Evolutionary conservation across 2,888 invertebrate species (phyloP).

Genomic region (Coremacera marginata): DNA sequence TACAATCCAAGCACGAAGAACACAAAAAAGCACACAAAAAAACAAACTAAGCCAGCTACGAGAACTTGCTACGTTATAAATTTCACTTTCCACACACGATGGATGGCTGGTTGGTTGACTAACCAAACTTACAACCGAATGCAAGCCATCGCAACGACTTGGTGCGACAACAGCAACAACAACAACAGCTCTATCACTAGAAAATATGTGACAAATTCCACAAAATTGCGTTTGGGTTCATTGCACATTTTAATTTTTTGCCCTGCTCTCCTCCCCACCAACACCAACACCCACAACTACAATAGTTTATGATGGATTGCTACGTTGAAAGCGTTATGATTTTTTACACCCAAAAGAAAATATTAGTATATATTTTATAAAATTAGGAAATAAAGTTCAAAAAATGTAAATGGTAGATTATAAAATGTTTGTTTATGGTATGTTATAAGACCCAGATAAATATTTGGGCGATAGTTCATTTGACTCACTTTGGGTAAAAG

Average conservation of each 20-base stretch:
- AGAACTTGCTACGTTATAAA: conserved; percentile 1
- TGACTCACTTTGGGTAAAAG: too few species aligned
- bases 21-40: not conserved
- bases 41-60: not conserved
- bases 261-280: not conserved
- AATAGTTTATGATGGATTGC: conserved; percentile 1
- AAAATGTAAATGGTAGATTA: too few species aligned
- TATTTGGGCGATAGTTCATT: too few species aligned
- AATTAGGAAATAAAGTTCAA: too few species aligned
- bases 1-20: not conserved
- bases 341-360: too few species aligned
- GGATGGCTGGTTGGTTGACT: too few species aligned
- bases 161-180: not conserved
- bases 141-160: not conserved
- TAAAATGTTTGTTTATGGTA: too few species aligned
- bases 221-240: conserved; percentile 15
- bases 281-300: not conserved
- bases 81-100: conserved; percentile 26
- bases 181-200: not conserved
- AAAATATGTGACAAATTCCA: conserved; percentile 3
- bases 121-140: not conserved
- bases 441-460: too few species aligned
- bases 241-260: not conserved
- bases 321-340: not conserved
- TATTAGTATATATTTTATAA: too few species aligned